Percentiles rank a stretch among this genome's conserved stretches.
Evolutionary conservation across 2,888 invertebrate genomes (phyloP).

Genomic region (Tiliacea citrago): DNA sequence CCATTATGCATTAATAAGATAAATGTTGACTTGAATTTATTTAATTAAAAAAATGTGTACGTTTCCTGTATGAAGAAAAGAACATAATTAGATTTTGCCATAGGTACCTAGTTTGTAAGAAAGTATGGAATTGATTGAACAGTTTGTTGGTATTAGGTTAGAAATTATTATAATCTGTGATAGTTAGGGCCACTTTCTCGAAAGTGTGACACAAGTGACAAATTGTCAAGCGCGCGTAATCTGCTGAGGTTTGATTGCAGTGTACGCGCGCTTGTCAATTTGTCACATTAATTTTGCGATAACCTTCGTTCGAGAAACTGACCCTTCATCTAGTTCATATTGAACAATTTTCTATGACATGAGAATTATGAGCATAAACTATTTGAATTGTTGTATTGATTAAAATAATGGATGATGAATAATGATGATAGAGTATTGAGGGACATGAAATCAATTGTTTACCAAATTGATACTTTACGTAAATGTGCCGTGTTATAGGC

Average conservation of each 20-base stretch:
- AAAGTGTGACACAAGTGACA: too few relatives aligned
- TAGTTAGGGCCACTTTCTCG: conserved; percentile 3
- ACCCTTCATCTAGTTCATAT: conserved; percentile 30
- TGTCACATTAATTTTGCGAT: background rate
- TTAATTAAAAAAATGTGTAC: background rate
- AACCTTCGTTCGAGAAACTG: background rate
- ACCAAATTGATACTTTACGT: background rate
- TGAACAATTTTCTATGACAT: conserved; percentile 43
- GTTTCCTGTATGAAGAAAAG: background rate
- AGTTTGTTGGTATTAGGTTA: conserved; percentile 1
- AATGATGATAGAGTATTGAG: too few relatives aligned
- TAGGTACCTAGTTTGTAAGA: conserved; percentile 21
- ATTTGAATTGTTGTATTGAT: conserved; percentile 1
- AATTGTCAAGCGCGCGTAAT: background rate
- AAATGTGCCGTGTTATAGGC: background rate
- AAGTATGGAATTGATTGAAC: conserved; percentile 5
- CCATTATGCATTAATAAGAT: background rate
- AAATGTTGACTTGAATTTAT: background rate
- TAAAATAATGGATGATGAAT: background rate
- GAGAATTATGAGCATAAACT: conserved; percentile 36
- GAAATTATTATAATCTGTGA: conserved; percentile 49
- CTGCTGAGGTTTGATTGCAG: background rate
- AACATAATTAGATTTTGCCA: background rate
- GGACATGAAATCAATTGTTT: background rate
- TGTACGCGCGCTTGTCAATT: background rate